Conservation (phyloP, 2,113 vertebrate genomes). For the Recurvirostra avosetta region DNA sequence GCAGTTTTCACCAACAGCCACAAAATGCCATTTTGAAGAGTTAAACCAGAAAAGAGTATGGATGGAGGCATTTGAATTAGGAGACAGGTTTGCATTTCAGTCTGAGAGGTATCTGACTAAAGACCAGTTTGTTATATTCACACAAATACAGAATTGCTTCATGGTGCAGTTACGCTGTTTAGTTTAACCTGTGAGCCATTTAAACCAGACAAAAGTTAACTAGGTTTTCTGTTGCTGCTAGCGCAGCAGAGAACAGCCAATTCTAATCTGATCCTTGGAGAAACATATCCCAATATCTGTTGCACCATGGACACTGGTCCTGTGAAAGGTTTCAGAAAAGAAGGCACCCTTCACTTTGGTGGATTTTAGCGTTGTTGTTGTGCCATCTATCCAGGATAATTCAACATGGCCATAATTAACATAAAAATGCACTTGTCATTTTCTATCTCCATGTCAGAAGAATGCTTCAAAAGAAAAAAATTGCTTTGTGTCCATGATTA, state of each 20-base stretch:
- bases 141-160: background rate
- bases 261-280: background rate
- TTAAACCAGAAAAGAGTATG: background rate
- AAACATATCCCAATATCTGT: background rate
- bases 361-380: background rate
- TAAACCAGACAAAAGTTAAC: background rate
- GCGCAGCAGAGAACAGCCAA: background rate
- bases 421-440: background rate
- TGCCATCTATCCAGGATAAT: background rate
- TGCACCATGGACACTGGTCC: background rate
- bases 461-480: background rate
- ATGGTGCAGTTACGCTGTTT: background rate
- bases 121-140: background rate
- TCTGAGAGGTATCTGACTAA: background rate
- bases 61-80: background rate
- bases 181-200: background rate
- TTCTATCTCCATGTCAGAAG: background rate
- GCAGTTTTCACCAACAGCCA: background rate
- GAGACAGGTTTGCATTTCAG: background rate
- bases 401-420: background rate
- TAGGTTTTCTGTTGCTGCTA: background rate
- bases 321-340: background rate
- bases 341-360: background rate
- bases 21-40: background rate
- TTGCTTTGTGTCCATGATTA: background rate